Evolutionary conservation across 2,888 invertebrate species (phyloP).

Genomic region (Calameuta pallipes): DNA sequence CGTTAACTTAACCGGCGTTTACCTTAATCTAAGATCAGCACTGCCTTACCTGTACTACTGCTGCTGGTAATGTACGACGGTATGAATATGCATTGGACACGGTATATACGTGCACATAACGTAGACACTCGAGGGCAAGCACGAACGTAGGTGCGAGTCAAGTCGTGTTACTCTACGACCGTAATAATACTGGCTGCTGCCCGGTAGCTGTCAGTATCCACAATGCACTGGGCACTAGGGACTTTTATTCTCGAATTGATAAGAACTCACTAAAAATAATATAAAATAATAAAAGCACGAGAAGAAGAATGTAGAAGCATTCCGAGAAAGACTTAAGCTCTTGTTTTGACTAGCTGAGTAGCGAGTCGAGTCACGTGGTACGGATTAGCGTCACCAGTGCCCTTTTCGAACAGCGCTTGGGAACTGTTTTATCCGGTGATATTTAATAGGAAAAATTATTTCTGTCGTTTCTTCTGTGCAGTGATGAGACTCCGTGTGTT

Average conservation of each 20-base stretch:
- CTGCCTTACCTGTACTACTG: constrained; percentile 45
- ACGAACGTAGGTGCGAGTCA: background rate
- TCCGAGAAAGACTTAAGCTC: background rate
- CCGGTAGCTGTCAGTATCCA: background rate
- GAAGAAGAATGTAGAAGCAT: background rate
- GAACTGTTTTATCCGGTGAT: background rate
- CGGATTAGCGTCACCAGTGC: background rate
- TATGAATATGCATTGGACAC: constrained; percentile 66
- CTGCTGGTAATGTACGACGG: constrained; percentile 60
- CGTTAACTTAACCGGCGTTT: constrained; percentile 68
- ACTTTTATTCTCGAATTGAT: background rate
- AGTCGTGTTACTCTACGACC: background rate
- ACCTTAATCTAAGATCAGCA: constrained; percentile 67
- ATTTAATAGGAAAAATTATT: background rate
- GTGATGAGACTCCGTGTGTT: constrained; percentile 23
- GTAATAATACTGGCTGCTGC: background rate
- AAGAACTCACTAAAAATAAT: background rate
- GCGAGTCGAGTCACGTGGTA: background rate
- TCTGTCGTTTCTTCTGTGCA: background rate
- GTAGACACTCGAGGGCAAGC: background rate
- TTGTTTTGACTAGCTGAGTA: background rate
- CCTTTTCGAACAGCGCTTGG: background rate
- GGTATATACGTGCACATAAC: constrained; percentile 34
- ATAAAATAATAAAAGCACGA: background rate
- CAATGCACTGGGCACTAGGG: background rate